Conservation (phyloP, 2,888 invertebrate species). For the Sycophila texana region DNA sequence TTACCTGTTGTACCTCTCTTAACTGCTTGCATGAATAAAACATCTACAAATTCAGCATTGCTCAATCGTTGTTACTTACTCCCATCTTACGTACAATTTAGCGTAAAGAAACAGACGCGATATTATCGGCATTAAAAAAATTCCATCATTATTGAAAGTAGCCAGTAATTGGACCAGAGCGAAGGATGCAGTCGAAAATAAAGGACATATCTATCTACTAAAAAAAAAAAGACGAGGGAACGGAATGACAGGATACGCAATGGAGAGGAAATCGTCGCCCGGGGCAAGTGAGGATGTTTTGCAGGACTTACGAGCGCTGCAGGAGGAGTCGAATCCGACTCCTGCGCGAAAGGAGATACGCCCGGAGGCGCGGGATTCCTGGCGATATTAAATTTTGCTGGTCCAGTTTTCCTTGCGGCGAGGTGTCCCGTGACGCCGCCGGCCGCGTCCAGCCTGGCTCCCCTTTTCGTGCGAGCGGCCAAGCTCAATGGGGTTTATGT, state of each 20-base stretch:
- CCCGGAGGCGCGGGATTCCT: neutral
- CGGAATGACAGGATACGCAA: conserved; percentile 2
- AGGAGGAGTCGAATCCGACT: neutral
- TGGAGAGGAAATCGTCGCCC: neutral
- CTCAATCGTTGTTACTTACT: conserved; percentile 9
- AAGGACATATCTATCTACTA: neutral
- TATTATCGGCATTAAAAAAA: neutral
- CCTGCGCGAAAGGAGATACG: neutral
- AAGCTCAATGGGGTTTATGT: neutral
- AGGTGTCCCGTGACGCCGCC: neutral
- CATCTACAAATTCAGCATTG: conserved; percentile 28
- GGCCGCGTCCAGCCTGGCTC: neutral
- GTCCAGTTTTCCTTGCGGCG: conserved; percentile 45
- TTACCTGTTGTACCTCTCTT: conserved; percentile 14
- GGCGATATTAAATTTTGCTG: conserved; percentile 55
- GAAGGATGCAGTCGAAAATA: neutral
- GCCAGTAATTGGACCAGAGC: conserved; percentile 18
- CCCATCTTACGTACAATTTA: conserved; percentile 17
- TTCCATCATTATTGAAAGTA: neutral
- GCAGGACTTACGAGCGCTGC: neutral
- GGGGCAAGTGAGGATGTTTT: neutral
- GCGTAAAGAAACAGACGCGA: conserved; percentile 16
- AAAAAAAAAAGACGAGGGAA: conserved; percentile 19
- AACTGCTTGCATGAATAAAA: conserved; percentile 13
- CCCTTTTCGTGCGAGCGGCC: neutral